Base-by-base conservation (phyloP, 2,888 invertebrate genomes). In the Hesperia comma region DNA sequence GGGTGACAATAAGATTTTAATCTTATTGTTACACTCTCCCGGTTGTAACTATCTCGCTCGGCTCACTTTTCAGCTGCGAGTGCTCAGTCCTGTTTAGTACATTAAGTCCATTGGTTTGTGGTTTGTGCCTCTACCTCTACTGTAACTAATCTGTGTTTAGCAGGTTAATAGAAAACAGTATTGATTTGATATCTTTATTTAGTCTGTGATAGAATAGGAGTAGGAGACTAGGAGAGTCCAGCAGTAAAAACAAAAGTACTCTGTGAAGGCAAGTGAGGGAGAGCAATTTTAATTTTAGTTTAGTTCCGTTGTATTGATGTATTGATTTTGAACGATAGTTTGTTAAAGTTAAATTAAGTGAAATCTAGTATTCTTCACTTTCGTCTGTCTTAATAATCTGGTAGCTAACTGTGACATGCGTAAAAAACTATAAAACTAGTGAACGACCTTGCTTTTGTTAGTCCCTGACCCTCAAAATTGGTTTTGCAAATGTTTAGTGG, bases 281-380 rank as follows among this genome's bases (percentile, higher is more conserved):
- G 71, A 77, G 70, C 70, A 70, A 72, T 72, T 75, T 76, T 70
- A 70, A 71, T 72, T 75, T 76, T 70, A 71, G 71, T 72, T 75
- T 75, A 69, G 74, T 76, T 77, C 76, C 76, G 72, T 76, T 79
- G 51, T 64, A 64, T 32, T 53, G 53, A 26, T 53, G 14, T 82
- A 82, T 83, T 83, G 83, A 83, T 83, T 82, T 80, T 80, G 72
- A 79, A 76, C 71, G 69, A 63, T 68, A 66, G 72, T 71, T 71
- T 63, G 71, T 73, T 75, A 75, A 5, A 73, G 72, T 72, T 72
- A 76, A 72, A 71, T 63, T 70, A 63, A 72, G 72, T 70, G 51
- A 66, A 72, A 72, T 71, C 57, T 55, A 68, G 60, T 64, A 57
- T 68, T 60, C 67, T 49, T 61, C 53, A 61, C 37, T 56, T 67